Evolutionary conservation across 2,113 vertebrate genomes (phyloP), one percentile per base, ranked within the genome.

Genomic region (Rhagologus leucostigma): DNA sequence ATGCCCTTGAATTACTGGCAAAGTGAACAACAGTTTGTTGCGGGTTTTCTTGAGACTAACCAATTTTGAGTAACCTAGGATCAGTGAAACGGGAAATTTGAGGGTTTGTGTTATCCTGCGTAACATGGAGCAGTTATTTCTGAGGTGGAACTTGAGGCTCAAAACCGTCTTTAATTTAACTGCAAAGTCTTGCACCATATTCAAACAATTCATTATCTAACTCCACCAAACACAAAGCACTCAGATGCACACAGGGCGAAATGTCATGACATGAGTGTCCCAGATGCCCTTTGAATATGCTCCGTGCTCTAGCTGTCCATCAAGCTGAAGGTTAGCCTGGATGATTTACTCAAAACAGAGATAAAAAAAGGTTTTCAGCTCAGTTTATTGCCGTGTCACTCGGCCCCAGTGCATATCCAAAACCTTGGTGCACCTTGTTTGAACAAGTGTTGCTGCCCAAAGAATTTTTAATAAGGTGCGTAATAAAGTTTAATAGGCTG

Each of bases 401-500:
- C 42, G 81, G 44, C 14, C 23, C 27, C 47, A 55, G 32, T 27
- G 50, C 84, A 47, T 44, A 65, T 27, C 90, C 68, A 63, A 4
- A 81, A 70, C 33, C 35, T 47, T 44, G 33, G 55, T 87, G 63
- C 46, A 76, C 75, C 89, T 73, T 85, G 56, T 93, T 92, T 91
- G 84, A 83, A 79, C 70, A 93, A 91, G 78, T 42, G 55, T 42
- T 82, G 49, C 74, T 73, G 53, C 80, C 84, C 49, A 85, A 87
- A 85, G 70, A 74, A 79, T 80, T 79, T 94, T 91, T 95, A 95
- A 87, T 95, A 85, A 93, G 67, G 41, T 87, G 39, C 41, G 22
- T 83, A 93, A 84, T 90, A 71, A 94, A 91, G 67, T 94, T 93
- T 91, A 83, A 87, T 80, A 82, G 84, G 52, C 15, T 90, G 57